Percentiles rank a stretch among this genome's conserved stretches.
Evolutionary conservation across 2,888 invertebrate genomes (phyloP).

Genomic region (Calliopum simillimum): DNA sequence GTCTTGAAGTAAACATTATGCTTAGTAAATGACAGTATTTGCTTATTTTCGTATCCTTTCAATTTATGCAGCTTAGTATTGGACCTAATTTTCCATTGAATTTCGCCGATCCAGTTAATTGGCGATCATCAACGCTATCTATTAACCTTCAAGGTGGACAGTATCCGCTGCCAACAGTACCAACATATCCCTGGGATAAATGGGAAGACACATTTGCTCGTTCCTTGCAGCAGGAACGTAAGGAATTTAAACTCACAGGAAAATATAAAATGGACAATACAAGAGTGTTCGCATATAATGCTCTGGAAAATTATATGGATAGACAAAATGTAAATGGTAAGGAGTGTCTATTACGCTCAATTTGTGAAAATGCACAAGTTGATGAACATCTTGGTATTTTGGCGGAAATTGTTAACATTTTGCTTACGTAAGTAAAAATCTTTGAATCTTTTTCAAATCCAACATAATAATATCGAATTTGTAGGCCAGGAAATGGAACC

Average conservation of each 20-base stretch:
- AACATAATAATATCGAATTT: not conserved
- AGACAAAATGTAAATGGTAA: constrained; percentile 47
- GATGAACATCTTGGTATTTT: constrained; percentile 58
- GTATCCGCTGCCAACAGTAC: constrained; percentile 55
- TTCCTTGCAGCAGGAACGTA: constrained; percentile 6
- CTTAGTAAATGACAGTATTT: not conserved
- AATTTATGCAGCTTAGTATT: constrained; percentile 46
- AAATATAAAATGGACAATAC: constrained; percentile 55
- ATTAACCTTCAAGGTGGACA: constrained; percentile 56
- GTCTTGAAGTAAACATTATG: not conserved
- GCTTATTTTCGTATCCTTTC: not conserved
- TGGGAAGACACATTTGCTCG: constrained; percentile 44
- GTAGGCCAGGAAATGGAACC: constrained; percentile 56
- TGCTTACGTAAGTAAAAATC: constrained; percentile 53
- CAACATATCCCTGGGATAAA: constrained; percentile 61
- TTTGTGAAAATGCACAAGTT: constrained; percentile 64
- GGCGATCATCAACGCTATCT: constrained; percentile 56
- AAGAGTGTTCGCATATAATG: constrained; percentile 56
- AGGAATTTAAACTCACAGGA: constrained; percentile 47
- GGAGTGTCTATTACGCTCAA: constrained; percentile 58
- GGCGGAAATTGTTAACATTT: constrained; percentile 53
- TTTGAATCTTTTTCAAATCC: not conserved
- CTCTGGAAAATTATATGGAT: constrained; percentile 57
- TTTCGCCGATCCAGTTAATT: constrained; percentile 56
- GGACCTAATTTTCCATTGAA: constrained; percentile 54